These are phyloP conservation scores for Phylloscopus trochilus DNA, from an alignment of 2,113 vertebrate genomes.

Conservation along the genomic window DNA sequence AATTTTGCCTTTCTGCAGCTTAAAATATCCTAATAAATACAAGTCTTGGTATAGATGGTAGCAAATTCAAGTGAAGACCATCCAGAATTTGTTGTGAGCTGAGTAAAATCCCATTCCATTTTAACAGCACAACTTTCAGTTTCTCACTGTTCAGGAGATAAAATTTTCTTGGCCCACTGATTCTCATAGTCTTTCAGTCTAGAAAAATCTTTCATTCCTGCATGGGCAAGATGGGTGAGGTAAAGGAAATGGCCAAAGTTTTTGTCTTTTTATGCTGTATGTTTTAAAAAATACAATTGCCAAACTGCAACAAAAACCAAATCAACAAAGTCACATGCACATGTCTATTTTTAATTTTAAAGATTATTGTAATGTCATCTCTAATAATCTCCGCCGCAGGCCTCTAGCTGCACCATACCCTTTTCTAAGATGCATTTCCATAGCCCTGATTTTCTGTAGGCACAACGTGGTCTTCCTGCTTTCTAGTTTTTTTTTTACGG, in stretches of 20 bases:
- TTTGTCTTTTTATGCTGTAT: neutral
- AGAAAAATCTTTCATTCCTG: neutral
- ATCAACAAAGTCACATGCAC: neutral
- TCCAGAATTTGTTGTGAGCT: neutral
- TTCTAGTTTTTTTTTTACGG: neutral
- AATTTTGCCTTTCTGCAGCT: slow-evolving; percentile 4
- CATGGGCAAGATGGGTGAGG: neutral
- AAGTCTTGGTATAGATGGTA: neutral
- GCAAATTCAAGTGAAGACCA: neutral
- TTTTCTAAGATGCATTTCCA: neutral
- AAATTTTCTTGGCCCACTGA: neutral
- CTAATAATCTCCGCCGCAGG: neutral
- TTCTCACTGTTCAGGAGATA: neutral
- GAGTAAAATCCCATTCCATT: neutral
- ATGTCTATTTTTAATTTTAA: neutral
- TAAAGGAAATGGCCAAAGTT: neutral
- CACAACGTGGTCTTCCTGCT: neutral
- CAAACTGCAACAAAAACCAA: neutral
- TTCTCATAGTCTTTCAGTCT: neutral
- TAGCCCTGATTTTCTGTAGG: neutral
- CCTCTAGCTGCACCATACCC: neutral
- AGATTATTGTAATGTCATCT: neutral
- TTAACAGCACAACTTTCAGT: neutral
- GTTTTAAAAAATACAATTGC: neutral
- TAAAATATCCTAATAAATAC: slow-evolving; percentile 1